Base-by-base conservation (phyloP, 2,797 vertebrate genomes). In the Chiloscyllium punctatum region DNA sequence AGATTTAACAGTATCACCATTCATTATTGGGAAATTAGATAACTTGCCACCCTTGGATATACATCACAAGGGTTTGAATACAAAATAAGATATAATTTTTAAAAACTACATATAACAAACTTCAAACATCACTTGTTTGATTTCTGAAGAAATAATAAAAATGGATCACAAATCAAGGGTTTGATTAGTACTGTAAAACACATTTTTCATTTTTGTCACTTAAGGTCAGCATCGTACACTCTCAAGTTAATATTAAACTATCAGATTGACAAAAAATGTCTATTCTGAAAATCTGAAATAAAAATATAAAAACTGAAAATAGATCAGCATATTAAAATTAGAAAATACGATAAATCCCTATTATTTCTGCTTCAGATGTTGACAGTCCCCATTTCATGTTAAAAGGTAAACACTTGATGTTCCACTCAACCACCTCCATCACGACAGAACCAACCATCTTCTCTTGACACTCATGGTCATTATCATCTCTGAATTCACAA, bases 201-300 rank as follows among this genome's bases (percentile, higher is more conserved):
- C 21, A 82, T 82, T 82, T 82, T 82, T 82, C n/a, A 82, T 82
- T 82, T 82, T 82, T 82, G 79, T 82, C 37, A 82, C n/a, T 37
- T 37, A 15, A 16, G 79, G 37, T 82, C 77, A 79, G n/a, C 77
- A 82, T 42, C 79, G 37, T 4, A 42, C 16, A 4, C 79, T 5
- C 16, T 18, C 79, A 48, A 82, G 79, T 82, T n/a, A 82, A 16
- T 37, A 82, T 82, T 82, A 82, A 79, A 42, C 16, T n/a, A 42
- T 82, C 79, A 42, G n/a, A 37, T 37, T 21, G 77, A 18, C 3
- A 79, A 37, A 82, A 82, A 82, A 82, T n/a, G n/a, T 11, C 77
- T 37, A 82, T 37, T 82, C 13, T 82, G 77, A 4, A 37, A 82
- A 16, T 82, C 74, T 79, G 9, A 79, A 79, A n/a, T 82, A 37